Evolutionary conservation across 2,113 vertebrate species (phyloP).

Genomic region (Megaleporinus macrocephalus): DNA sequence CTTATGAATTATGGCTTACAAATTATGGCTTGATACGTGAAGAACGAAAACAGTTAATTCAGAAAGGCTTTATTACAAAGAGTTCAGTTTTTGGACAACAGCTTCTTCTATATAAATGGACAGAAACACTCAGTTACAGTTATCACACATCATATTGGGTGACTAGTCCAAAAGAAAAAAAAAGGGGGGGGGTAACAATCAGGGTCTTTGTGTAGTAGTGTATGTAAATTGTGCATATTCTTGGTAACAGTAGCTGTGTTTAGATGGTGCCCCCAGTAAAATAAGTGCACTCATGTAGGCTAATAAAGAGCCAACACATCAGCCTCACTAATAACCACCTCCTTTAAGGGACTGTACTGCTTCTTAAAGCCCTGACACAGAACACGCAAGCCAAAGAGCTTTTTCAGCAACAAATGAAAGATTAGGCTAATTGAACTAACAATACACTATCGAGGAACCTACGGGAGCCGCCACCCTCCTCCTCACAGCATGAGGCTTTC

Average conservation of each 20-base stretch:
- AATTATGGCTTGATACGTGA: not conserved
- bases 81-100: slow-evolving; percentile 49
- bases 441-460: too few relatives aligned
- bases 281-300: not conserved
- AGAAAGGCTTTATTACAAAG: slow-evolving; percentile 52
- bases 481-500: not conserved
- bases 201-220: slow-evolving; percentile 39
- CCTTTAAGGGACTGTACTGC: not conserved
- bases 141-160: not conserved
- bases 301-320: not conserved
- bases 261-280: slow-evolving; percentile 3
- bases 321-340: not conserved
- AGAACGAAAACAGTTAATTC: not conserved
- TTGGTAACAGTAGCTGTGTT: slow-evolving; percentile 24
- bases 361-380: not conserved
- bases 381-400: not conserved
- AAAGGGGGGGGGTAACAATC: not conserved
- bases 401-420: not conserved
- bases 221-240: slow-evolving; percentile 29
- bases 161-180: too few relatives aligned
- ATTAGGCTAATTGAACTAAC: not conserved
- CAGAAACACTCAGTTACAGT: slow-evolving; percentile 37
- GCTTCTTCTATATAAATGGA: slow-evolving; percentile 43
- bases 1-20: too few relatives aligned
- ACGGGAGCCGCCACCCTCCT: too few relatives aligned